Percentiles rank a stretch among this genome's conserved stretches.
These are phyloP conservation scores for Pangasius mekongensis DNA, from an alignment of 2,797 vertebrate genomes.

Conservation along the genomic window DNA sequence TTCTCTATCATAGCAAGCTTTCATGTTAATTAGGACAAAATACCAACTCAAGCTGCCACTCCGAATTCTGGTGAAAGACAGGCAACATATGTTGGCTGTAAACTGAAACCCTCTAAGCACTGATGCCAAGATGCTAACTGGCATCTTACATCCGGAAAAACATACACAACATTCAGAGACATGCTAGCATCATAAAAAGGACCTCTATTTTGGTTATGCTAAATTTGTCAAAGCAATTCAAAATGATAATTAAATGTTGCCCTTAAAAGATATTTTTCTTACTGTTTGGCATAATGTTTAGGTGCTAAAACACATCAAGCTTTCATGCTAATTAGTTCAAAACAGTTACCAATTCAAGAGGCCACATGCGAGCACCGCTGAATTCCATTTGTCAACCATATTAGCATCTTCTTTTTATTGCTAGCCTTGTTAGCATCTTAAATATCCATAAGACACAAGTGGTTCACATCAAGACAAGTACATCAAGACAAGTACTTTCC, in stretches of 20 bases:
- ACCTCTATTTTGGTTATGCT: not conserved
- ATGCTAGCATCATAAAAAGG: not conserved
- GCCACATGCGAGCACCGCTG: not conserved
- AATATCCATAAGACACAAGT: not conserved
- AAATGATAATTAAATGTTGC: not conserved
- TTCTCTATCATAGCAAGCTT: not conserved
- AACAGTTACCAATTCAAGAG: not conserved
- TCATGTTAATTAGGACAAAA: not conserved
- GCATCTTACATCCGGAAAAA: not conserved
- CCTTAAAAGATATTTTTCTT: not conserved
- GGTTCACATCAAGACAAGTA: not conserved
- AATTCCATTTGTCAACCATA: not conserved
- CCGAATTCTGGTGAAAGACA: conserved; percentile 3
- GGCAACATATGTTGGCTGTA: conserved; percentile 14
- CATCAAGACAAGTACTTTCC: not conserved
- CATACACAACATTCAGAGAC: not conserved
- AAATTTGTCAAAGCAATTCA: not conserved
- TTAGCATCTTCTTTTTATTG: not conserved
- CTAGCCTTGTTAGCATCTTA: not conserved
- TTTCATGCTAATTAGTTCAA: not conserved
- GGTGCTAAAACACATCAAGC: not conserved
- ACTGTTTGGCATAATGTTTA: not conserved
- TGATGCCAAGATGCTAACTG: not conserved
- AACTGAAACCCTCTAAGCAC: not conserved
- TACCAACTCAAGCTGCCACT: not conserved